Base-by-base conservation (phyloP, 2,113 vertebrate genomes). In the Ameiurus melas region DNA sequence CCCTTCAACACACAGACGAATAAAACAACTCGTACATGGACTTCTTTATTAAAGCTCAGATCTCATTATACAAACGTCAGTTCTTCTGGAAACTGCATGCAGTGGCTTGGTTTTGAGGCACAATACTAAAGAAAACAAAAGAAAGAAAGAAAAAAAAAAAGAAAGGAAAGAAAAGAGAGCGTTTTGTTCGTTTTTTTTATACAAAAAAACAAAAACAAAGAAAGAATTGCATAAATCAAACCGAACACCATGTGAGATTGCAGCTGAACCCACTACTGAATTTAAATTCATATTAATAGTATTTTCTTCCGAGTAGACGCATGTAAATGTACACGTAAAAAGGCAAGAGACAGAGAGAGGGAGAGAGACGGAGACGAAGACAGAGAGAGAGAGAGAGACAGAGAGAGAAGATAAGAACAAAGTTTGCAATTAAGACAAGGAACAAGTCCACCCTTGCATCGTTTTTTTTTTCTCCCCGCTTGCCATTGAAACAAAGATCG, bases 21-120 rank as follows among this genome's bases (percentile, higher is more conserved):
- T 39, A 43, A n/a, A n/a, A 25, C 82, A 83, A 88, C 51, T 94
- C 95, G 91, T 93, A 96, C 94, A 96, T 94, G 93, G 93, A 95
- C 94, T 94, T 95, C 94, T 96, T 96, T 96, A 96, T 96, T 96
- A 96, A 96, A 96, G 95, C 95, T 96, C 93, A 92, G 92, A 94
- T 92, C 93, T 94, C 93, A 94, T 95, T 94, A 94, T 96, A 96
- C 95, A 96, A 96, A 96, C 94, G 93, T 95, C 92, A 92, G 93
- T 88, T 94, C 94, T 93, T 85, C 47, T 30, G 87, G 93, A 95
- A 95, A 95, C 94, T 93, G 95, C 96, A 96, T 96, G 96, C 95
- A 92, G 95, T 94, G 94, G 94, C 93, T 95, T 95, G 91, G 92
- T 94, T 95, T 95, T 68, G 95, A 96, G 96, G 96, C 95, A 96